Percentiles rank a stretch among this genome's conserved stretches.
These are phyloP conservation scores for Chloroceryle aenea DNA, from an alignment of 2,113 vertebrate species.

Conservation along the genomic window DNA sequence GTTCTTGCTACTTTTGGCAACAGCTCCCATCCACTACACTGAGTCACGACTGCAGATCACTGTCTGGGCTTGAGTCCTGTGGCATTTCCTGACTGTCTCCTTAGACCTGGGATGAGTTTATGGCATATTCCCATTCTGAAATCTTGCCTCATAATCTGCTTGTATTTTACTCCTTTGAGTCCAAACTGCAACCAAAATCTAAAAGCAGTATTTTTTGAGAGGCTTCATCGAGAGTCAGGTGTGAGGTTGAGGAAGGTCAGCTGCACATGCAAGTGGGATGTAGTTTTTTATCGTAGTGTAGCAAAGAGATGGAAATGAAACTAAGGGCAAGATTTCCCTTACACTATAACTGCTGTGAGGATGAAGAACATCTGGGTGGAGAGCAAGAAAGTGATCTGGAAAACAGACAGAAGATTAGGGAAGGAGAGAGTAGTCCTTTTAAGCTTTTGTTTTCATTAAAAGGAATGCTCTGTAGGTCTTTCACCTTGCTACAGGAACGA, in stretches of 20 bases:
- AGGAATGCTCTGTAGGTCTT: not conserved
- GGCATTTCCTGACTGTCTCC: not conserved
- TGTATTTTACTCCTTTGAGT: not conserved
- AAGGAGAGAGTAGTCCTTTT: not conserved
- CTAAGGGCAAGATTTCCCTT: not conserved
- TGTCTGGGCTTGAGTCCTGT: not conserved
- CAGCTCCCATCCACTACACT: not conserved
- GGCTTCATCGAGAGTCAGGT: not conserved
- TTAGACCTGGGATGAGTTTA: not conserved
- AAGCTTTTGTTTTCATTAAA: not conserved
- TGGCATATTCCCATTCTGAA: not conserved
- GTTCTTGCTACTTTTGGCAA: not conserved
- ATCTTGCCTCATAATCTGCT: not conserved
- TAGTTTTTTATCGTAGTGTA: not conserved
- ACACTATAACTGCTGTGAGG: not conserved
- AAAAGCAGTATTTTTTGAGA: not conserved
- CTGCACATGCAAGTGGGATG: not conserved
- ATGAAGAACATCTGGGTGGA: not conserved
- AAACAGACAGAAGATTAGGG: not conserved
- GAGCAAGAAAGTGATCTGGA: not conserved
- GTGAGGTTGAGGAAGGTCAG: not conserved
- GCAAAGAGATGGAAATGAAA: not conserved
- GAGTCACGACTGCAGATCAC: not conserved
- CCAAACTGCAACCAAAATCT: not conserved
- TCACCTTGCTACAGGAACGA: not conserved